phyloP scores from a whole-genome alignment of 2,113 vertebrate genomes.

The Callithrix jacchus region DNA sequence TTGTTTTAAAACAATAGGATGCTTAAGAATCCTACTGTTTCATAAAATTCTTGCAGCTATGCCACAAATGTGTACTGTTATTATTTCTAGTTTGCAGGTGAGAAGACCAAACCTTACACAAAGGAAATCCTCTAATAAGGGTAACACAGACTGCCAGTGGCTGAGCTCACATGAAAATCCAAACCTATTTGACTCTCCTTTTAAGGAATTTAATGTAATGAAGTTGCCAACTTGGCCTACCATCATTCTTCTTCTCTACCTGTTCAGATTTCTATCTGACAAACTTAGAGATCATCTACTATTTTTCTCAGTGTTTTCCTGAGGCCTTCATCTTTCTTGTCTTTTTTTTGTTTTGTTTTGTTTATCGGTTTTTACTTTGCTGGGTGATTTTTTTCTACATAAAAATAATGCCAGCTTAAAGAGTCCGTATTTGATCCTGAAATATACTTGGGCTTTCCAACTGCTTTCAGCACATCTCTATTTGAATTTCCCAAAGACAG shows the following conservation, averaged over 20 bases:
- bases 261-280: neutral
- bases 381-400: neutral
- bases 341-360: too few relatives aligned
- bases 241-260: neutral
- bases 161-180: neutral
- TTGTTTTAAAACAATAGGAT: neutral
- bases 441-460: neutral
- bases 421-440: neutral
- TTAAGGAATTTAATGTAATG: neutral
- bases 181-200: neutral
- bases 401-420: neutral
- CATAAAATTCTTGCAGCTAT: neutral
- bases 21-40: neutral
- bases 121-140: neutral
- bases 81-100: neutral
- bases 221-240: neutral
- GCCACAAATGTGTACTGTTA: neutral
- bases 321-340: neutral
- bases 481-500: neutral
- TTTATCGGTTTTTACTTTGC: neutral
- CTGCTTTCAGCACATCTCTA: neutral
- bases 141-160: neutral
- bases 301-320: neutral
- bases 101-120: neutral
- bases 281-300: neutral